Conservation (phyloP, 2,888 invertebrate genomes). For the Cataglyphis livida region DNA sequence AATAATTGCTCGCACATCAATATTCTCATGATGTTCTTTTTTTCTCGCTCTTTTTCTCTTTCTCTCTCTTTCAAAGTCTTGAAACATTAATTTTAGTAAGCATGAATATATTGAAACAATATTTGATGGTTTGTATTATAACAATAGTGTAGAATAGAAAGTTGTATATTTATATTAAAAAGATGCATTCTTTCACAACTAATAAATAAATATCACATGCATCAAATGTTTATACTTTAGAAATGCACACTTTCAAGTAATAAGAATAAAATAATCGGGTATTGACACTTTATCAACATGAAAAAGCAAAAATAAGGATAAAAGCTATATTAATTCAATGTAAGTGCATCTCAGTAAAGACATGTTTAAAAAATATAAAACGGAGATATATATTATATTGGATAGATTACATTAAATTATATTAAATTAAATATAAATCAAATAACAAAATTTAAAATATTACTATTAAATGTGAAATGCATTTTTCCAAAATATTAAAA, state of each 20-base stretch:
- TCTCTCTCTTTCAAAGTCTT: not conserved
- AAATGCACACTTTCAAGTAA: not conserved
- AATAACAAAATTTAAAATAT: not conserved
- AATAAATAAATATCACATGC: not conserved
- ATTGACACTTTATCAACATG: conserved; percentile 25
- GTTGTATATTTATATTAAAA: not conserved
- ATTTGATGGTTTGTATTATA: not conserved
- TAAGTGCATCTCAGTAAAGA: not conserved
- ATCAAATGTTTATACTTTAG: conserved; percentile 13
- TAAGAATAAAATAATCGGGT: conserved; percentile 33
- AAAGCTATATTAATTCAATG: conserved; percentile 37
- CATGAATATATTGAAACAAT: not conserved
- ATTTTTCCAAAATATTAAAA: not conserved
- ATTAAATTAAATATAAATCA: not conserved
- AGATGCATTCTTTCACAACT: not conserved
- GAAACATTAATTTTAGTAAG: not conserved
- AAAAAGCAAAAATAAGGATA: conserved; percentile 30
- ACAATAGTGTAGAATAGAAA: conserved; percentile 2
- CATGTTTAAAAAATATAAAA: conserved; percentile 7
- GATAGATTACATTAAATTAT: not conserved
- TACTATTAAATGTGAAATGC: not conserved
- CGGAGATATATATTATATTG: not conserved
- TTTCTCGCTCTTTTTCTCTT: too few species aligned
- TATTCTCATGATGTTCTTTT: not conserved
- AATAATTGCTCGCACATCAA: not conserved